phyloP scores from a whole-genome alignment of 2,888 invertebrate species.

The Andrena praecox region DNA sequence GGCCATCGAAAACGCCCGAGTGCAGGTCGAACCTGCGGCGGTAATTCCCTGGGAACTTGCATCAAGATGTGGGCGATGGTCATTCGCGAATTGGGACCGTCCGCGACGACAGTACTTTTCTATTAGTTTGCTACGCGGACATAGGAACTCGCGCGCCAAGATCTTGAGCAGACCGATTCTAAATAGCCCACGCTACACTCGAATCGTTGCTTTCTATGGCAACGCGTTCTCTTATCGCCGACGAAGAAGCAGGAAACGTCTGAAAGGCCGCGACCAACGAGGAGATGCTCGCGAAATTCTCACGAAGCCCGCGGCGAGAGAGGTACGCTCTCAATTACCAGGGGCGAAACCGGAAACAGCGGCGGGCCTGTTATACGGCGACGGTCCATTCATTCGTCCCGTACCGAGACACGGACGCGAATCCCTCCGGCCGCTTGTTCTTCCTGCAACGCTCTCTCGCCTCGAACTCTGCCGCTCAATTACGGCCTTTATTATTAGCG shows the following conservation, averaged over 20 bases:
- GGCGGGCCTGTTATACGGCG: slow-evolving; percentile 41
- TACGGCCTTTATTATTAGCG: slow-evolving; percentile 79
- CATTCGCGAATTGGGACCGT: too few relatives aligned
- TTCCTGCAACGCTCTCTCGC: slow-evolving; percentile 57
- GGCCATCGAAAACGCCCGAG: neutral
- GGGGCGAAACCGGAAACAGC: slow-evolving; percentile 50
- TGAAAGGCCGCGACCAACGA: neutral
- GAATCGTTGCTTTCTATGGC: too few relatives aligned
- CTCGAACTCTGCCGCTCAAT: slow-evolving; percentile 74
- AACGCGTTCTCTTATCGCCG: neutral
- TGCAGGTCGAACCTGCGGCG: too few relatives aligned
- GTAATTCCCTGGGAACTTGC: too few relatives aligned
- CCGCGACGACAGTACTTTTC: too few relatives aligned
- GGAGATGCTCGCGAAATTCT: slow-evolving; percentile 45
- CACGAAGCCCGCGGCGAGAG: slow-evolving; percentile 17
- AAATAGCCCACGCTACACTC: too few relatives aligned
- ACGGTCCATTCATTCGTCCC: slow-evolving; percentile 58
- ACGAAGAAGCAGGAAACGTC: neutral
- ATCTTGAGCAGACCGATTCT: too few relatives aligned
- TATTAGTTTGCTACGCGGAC: too few relatives aligned
- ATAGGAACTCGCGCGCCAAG: too few relatives aligned
- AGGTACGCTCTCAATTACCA: slow-evolving; percentile 51
- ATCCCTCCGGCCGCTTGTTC: slow-evolving; percentile 53
- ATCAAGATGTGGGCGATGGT: neutral
- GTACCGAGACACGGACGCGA: slow-evolving; percentile 42